Evolutionary conservation across 2,797 vertebrate species (phyloP).

Genomic region (Iguana delicatissima): DNA sequence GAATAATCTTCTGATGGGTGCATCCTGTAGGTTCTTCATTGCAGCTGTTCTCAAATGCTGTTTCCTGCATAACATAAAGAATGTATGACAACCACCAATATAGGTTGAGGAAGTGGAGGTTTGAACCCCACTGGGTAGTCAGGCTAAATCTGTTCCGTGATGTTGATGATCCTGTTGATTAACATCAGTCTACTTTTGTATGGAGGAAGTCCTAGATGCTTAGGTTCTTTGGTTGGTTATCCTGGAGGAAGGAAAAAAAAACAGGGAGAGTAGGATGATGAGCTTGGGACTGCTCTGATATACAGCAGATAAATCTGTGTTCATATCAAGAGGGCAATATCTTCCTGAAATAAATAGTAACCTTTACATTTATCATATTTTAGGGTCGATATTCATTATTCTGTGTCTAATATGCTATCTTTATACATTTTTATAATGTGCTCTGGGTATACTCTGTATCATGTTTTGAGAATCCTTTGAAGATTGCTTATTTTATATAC

Average conservation of each 20-base stretch:
- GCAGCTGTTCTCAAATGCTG: neutral
- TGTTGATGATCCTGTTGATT: neutral
- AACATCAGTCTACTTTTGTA: neutral
- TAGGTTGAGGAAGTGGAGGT: neutral
- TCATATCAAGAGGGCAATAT: constrained; percentile 8
- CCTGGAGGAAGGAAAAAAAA: neutral
- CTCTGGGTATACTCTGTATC: accelerated
- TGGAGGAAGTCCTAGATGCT: neutral
- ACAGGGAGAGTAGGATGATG: neutral
- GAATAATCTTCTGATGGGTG: neutral
- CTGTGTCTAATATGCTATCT: neutral
- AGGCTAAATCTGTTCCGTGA: neutral
- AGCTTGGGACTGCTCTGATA: neutral
- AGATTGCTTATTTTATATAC: constrained; percentile 44
- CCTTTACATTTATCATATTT: constrained; percentile 50
- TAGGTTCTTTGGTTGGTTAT: neutral
- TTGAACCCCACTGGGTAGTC: neutral
- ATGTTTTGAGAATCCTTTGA: constrained; percentile 20
- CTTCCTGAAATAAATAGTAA: constrained; percentile 46
- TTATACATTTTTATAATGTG: constrained; percentile 37
- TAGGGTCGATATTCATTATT: neutral
- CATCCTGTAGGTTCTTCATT: neutral
- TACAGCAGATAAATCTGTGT: constrained; percentile 44
- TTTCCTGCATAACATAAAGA: neutral
- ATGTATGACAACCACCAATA: neutral